These are phyloP conservation scores for Ramazzottius varieornatus DNA, from an alignment of 2,888 invertebrate species.

Conservation along the genomic window DNA sequence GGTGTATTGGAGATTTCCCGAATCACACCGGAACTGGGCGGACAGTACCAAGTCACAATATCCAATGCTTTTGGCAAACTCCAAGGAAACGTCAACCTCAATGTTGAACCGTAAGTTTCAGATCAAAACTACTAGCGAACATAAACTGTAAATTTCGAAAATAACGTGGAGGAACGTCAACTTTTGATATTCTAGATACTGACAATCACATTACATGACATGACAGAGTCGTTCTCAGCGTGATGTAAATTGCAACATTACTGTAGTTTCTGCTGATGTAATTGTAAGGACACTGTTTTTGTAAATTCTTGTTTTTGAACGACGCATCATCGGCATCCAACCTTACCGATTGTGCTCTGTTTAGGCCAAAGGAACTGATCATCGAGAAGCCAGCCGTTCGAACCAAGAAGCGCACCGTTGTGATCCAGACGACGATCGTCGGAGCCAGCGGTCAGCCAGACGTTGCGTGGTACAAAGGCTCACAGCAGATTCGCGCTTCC, in stretches of 20 bases:
- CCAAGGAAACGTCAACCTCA: conserved; percentile 2
- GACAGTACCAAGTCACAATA: not conserved
- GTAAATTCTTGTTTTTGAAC: too few species aligned
- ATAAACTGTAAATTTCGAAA: too few species aligned
- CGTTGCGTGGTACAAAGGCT: conserved; percentile 76
- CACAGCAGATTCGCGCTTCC: conserved; percentile 35
- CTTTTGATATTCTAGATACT: too few species aligned
- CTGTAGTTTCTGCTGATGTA: not conserved
- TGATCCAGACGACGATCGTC: conserved; percentile 62
- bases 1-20: not conserved
- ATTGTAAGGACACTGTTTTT: too few species aligned
- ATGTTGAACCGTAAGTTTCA: not conserved
- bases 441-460: conserved; percentile 74
- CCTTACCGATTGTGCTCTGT: too few species aligned
- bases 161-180: too few species aligned
- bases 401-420: conserved; percentile 57
- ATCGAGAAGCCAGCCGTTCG: conserved; percentile 62
- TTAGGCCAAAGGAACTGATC: not conserved
- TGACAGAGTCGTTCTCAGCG: too few species aligned
- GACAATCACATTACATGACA: too few species aligned
- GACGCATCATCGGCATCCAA: too few species aligned
- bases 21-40: not conserved
- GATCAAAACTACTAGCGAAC: too few species aligned
- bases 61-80: not conserved
- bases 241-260: not conserved